Evolutionary conservation across 2,113 vertebrate species (phyloP), one percentile per base, ranked within the genome.

Genomic region (Nibea albiflora): DNA sequence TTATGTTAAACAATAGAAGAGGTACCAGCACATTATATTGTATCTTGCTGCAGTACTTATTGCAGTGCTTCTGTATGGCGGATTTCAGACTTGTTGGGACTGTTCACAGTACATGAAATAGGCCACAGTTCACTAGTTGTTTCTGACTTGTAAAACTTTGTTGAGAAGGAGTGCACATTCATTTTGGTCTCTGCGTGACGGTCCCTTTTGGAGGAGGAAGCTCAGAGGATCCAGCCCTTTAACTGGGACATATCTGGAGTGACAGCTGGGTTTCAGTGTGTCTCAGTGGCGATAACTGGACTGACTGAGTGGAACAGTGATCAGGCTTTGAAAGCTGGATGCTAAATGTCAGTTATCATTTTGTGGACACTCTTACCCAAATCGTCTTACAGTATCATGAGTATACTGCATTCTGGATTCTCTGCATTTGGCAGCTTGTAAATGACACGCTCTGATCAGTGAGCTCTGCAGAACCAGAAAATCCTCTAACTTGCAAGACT

Each of bases 311-410:
- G 3, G 11, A 35, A 46, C 28, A 52, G 44, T 39, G 15, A 24
- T 26, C 26, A 26, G 60, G 22, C 44, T 56, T 15, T 39, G 35
- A 39, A 15, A 35, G 63, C 42, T 52, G 64, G 47, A 39, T 58
- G 26, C 14, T 67, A 58, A 68, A 49, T 42, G 61, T 28, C 26
- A 73, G 8, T 39, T 58, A 58, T 42, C 61, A 42, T 65, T 65
- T 54, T 31, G 20, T 22, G 53, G 47, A 64, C 16, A 54, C 19
- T 57, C 19, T 79, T 46, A 17, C 57, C 15, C 50, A 58, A 50
- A 49, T 56, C 1, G 11, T 53, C 19, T 47, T 26, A 49, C 20
- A n/a, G 39, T 11, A 57, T n/a, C 26, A 80, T n/a, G 15, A 22
- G 4, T 26, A 26, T 31, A 20, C 11, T 15, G 20, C 5, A 0